Base-by-base conservation (phyloP, 2,888 invertebrate species). In the Zygogramma bicolorata region DNA sequence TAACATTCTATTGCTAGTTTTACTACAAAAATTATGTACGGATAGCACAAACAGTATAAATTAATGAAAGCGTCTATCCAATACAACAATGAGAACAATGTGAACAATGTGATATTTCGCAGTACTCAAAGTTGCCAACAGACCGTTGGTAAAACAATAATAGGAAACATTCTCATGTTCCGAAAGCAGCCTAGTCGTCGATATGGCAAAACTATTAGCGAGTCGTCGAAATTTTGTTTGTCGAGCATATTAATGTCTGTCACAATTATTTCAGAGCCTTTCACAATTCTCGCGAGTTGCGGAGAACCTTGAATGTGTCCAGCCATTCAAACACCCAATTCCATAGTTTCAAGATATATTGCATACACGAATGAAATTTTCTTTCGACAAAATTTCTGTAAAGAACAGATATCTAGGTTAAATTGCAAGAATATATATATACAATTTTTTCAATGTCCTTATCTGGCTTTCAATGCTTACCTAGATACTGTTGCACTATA, bases 291-390 rank as follows among this genome's bases (percentile, higher is more conserved):
- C 27, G n/a, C 27, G 20, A 27, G 34, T 60, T 60, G 25, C 34
- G 27, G 62, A 62, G 38, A 42, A 62, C 62, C 62, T 62, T 62
- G 62, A 62, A 25, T 18, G 42, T 62, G 62, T 62, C 62, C 27
- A 62, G 62, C 42, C 62, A 62, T 62, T 62, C 62, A 62, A 22
- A 40, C 42, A 62, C 62, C 40, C 27, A 38, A 62, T 40, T 42
- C 62, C 40, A 62, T 18, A 20, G n/a, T 22, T 38, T 22, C 38
- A 34, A 29, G 59, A 61, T 34, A 42, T 62, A 42, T 62, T 62
- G 53, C 53, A 53, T 53, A 15, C 27, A 15, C 27, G 25, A n/a
- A 22, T 15, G 42, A 62, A 62, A 34, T 62, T 62, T 22, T 15
- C 62, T 62, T 62, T 42, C 42, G 27, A 62, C 62, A 40, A 34